Conservation (phyloP, 2,888 invertebrate species). For the Nemotelus pantherinus region DNA sequence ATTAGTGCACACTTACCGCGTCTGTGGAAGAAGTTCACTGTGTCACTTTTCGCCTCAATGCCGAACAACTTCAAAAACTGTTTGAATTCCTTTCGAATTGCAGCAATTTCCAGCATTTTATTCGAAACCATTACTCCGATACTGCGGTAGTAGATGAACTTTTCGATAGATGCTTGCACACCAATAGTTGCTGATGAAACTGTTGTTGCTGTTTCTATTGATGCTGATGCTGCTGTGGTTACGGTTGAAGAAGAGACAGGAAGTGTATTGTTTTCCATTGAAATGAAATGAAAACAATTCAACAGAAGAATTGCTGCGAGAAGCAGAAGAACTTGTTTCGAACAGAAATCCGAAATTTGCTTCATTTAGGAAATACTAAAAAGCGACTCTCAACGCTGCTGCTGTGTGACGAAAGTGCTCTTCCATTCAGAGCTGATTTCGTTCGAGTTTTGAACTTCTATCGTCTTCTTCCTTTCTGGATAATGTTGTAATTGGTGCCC, state of each 20-base stretch:
- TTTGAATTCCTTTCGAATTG: conserved; percentile 61
- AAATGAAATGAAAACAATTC: conserved; percentile 55
- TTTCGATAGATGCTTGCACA: not conserved
- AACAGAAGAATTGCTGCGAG: conserved; percentile 62
- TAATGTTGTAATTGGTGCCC: not conserved
- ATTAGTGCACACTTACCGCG: conserved; percentile 58
- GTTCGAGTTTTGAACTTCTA: conserved; percentile 8
- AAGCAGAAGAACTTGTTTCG: conserved; percentile 65
- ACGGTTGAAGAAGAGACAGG: conserved; percentile 2
- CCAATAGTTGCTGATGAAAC: conserved; percentile 45
- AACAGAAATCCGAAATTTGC: conserved; percentile 63
- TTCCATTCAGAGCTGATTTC: not conserved
- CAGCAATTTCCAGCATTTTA: conserved; percentile 53
- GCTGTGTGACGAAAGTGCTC: too few relatives aligned
- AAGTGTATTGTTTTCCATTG: conserved; percentile 19
- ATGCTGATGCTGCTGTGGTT: not conserved
- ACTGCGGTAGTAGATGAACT: not conserved
- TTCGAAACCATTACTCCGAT: conserved; percentile 45
- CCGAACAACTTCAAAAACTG: conserved; percentile 62
- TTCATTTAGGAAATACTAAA: conserved; percentile 60
- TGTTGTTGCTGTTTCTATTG: not conserved
- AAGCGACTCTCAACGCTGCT: conserved; percentile 39
- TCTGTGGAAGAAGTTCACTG: conserved; percentile 61
- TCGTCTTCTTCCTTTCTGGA: conserved; percentile 33
- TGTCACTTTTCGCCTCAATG: conserved; percentile 59